phyloP scores from a whole-genome alignment of 2,797 vertebrate genomes.

The Gymnothorax reevesii region DNA sequence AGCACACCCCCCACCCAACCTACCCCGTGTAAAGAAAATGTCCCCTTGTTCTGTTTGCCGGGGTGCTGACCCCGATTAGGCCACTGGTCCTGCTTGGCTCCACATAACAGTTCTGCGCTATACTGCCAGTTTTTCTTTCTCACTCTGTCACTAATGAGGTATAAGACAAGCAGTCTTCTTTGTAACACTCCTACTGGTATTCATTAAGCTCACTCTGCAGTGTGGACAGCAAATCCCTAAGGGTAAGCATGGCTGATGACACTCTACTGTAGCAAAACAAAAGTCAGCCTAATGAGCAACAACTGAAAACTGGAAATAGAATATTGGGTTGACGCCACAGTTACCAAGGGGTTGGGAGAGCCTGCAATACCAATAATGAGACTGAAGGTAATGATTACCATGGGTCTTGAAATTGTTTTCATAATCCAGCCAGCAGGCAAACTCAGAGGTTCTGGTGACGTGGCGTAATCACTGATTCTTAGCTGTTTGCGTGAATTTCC shows the following conservation, averaged over 20 bases:
- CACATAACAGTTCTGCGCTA: neutral
- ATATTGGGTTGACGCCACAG: slow-evolving; percentile 14
- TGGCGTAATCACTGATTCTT: neutral
- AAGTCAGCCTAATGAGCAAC: slow-evolving; percentile 27
- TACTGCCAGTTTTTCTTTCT: neutral
- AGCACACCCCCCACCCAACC: too few species aligned
- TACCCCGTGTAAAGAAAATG: too few species aligned
- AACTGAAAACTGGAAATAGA: slow-evolving; percentile 27
- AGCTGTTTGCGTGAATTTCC: neutral
- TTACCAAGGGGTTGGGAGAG: slow-evolving; percentile 15
- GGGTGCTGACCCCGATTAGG: neutral
- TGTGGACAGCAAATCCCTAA: neutral
- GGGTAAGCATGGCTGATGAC: neutral
- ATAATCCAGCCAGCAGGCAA: neutral
- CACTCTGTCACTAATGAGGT: neutral
- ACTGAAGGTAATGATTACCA: neutral
- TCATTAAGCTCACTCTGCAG: neutral
- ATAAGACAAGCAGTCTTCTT: neutral
- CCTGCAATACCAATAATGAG: slow-evolving; percentile 9
- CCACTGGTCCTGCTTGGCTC: neutral
- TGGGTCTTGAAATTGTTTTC: neutral
- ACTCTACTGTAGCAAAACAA: slow-evolving; percentile 21
- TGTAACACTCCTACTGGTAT: neutral
- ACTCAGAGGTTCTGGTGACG: neutral
- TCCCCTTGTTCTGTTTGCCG: too few species aligned